These are phyloP conservation scores for Ptychochromis oligacanthus DNA, from an alignment of 2,113 vertebrate genomes.

Conservation along the genomic window DNA sequence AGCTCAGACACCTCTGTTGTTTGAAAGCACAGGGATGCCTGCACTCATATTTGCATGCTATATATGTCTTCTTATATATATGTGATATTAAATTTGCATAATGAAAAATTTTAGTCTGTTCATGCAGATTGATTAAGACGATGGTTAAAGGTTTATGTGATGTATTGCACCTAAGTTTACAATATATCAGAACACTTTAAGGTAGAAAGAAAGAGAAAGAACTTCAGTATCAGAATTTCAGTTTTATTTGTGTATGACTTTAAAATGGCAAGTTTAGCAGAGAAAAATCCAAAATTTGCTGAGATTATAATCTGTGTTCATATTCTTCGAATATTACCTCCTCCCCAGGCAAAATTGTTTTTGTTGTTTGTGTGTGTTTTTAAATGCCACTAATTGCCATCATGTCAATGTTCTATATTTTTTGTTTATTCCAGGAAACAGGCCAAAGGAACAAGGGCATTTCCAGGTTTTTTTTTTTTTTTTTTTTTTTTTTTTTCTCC, in stretches of 20 bases:
- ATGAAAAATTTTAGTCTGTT: not conserved
- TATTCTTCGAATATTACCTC: not conserved
- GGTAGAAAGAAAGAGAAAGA: too few relatives aligned
- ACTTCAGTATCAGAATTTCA: too few relatives aligned
- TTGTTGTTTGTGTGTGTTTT: not conserved
- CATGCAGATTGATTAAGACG: not conserved
- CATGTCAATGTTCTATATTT: not conserved
- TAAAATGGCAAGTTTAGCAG: not conserved
- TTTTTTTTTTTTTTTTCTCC: too few relatives aligned
- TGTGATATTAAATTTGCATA: not conserved
- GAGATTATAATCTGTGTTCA: not conserved
- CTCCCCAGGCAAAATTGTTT: not conserved
- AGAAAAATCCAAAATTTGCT: too few relatives aligned
- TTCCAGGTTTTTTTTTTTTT: not conserved
- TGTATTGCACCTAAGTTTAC: not conserved
- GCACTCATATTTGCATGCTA: not conserved
- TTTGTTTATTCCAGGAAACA: conserved; percentile 6
- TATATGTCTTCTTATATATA: not conserved
- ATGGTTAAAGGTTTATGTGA: not conserved
- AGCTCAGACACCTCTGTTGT: conserved; percentile 47
- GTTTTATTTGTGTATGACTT: not conserved
- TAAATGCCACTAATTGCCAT: not conserved
- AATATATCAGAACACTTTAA: too few relatives aligned
- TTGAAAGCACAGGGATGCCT: not conserved
- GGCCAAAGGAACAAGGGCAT: not conserved